These are phyloP conservation scores for Mythimna pallens DNA, from an alignment of 2,888 invertebrate genomes.

Conservation along the genomic window DNA sequence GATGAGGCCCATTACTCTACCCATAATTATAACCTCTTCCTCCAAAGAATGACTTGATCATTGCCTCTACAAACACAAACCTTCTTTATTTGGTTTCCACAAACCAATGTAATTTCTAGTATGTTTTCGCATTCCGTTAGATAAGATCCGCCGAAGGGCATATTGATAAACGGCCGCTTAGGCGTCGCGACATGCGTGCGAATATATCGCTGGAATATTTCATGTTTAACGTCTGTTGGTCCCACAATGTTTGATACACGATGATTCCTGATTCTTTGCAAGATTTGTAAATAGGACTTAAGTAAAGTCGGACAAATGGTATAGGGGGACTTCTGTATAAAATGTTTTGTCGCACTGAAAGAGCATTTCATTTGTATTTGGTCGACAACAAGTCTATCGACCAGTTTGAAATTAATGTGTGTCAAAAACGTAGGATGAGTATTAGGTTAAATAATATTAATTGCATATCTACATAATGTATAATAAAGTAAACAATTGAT, in stretches of 20 bases:
- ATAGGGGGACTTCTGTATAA: neutral
- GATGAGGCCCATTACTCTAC: too few relatives aligned
- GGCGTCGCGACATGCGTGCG: slow-evolving; percentile 81
- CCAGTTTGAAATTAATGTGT: too few relatives aligned
- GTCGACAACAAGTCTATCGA: too few relatives aligned
- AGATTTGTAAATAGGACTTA: slow-evolving; percentile 34
- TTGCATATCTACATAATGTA: too few relatives aligned
- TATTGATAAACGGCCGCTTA: slow-evolving; percentile 86
- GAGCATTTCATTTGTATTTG: too few relatives aligned
- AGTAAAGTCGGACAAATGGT: slow-evolving; percentile 49
- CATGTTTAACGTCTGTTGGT: slow-evolving; percentile 77
- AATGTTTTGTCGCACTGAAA: too few relatives aligned
- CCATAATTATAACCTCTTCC: neutral
- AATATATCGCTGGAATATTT: slow-evolving; percentile 82
- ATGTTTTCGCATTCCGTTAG: slow-evolving; percentile 73
- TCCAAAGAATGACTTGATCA: neutral
- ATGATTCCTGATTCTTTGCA: slow-evolving; percentile 64
- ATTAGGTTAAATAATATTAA: too few relatives aligned
- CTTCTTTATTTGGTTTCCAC: slow-evolving; percentile 49
- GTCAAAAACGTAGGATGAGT: too few relatives aligned
- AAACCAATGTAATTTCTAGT: slow-evolving; percentile 72
- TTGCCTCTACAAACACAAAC: neutral
- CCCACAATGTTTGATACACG: slow-evolving; percentile 60
- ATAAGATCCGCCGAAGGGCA: slow-evolving; percentile 78
- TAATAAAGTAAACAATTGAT: too few relatives aligned